Conservation (phyloP, 2,797 vertebrate genomes). For the Sebastolobus altivelis region DNA sequence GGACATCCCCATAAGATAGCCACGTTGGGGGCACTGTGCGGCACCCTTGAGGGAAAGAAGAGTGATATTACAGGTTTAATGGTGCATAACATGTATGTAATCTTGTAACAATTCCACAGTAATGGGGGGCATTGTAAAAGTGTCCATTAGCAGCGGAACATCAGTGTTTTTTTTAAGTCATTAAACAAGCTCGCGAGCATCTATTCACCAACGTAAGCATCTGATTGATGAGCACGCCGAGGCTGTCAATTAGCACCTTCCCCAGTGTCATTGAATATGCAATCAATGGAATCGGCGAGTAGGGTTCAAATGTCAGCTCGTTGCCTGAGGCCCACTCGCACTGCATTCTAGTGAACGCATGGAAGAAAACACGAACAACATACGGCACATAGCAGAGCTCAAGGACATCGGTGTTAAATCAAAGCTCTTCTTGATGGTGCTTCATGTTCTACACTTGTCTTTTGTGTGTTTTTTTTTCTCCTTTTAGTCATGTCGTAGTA, state of each 20-base stretch:
- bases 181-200: constrained; percentile 66
- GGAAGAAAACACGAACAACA: constrained; percentile 21
- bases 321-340: constrained; percentile 50
- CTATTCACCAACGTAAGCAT: constrained; percentile 48
- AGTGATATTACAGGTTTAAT: constrained; percentile 64
- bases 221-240: constrained; percentile 66
- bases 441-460: background rate
- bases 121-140: constrained; percentile 62
- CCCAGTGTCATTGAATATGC: constrained; percentile 59
- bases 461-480: background rate
- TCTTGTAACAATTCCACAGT: constrained; percentile 66
- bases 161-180: constrained; percentile 59
- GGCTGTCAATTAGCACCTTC: constrained; percentile 67
- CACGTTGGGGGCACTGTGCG: constrained; percentile 9
- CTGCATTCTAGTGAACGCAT: constrained; percentile 12
- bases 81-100: constrained; percentile 64
- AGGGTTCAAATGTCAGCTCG: constrained; percentile 62
- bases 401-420: constrained; percentile 18
- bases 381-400: constrained; percentile 3
- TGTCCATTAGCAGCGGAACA: constrained; percentile 64
- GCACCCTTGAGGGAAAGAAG: constrained; percentile 46
- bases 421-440: constrained; percentile 8
- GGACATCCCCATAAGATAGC: constrained; percentile 18
- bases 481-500: background rate
- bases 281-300: constrained; percentile 60